Evolutionary conservation across 1,140 invertebrate species (phyloP), one percentile per base, ranked within the genome.

Genomic region (Aphelenchoides fujianensis): DNA sequence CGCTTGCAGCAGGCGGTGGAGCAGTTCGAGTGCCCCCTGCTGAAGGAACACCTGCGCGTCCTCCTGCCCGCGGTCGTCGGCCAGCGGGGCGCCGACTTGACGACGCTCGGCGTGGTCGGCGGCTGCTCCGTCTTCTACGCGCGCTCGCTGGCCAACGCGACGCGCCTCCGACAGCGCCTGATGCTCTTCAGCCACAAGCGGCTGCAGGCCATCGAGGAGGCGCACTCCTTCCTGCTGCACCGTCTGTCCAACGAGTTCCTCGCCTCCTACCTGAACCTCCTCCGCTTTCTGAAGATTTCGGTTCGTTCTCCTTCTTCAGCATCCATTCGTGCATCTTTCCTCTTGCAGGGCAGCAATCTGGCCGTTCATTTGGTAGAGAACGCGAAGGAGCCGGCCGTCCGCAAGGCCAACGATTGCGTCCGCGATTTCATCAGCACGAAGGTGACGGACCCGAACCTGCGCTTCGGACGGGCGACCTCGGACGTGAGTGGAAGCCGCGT

Each of bases 101-200:
- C 27, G 19, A 79, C 76, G 12, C 27, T 70, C 9, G 68, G 59
- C 19, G 31, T 75, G 32, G 34, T 35, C 3, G 74, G 54, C 23
- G 74, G 74, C 32, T 30, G 62, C 32, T 75, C 74, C 12, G 61
- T 75, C 52, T 77, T 75, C 34, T 74, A 75, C 66, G 57, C 73
- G 30, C 35, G 32, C 23, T 41, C 74, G 5, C 28, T 75, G 59
- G 62, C 37, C 30, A 75, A 75, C 61, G 74, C 74, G 2, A 70
- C 78, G 35, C 54, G 74, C 48, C 67, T 75, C 2, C n/a, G 75
- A 62, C 68, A 75, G 28, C 68, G 57, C 19, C 53, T 75, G 2
- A 68, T 52, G 35, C 61, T 75, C 34, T 78, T 59, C 19, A 74
- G 41, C 35, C 55, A 48, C 27, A 37, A 57, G 7, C 31, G 66